Base-by-base conservation (phyloP, 2,888 invertebrate species). In the Tortricodes alternella region DNA sequence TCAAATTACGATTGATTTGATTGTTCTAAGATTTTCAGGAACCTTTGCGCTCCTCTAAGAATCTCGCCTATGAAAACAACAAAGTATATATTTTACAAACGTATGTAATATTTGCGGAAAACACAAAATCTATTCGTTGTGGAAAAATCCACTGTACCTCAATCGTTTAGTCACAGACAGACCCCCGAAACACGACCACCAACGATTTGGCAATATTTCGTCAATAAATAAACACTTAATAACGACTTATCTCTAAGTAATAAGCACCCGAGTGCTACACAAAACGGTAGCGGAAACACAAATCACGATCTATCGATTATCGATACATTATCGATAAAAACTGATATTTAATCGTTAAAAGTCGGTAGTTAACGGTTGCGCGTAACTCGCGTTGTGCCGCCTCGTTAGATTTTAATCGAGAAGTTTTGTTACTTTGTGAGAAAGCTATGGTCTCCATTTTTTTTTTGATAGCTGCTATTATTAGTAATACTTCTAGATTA, bases 221-320 rank as follows among this genome's bases (percentile, higher is more conserved):
- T 35, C 48, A n/a, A 56, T 56, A 50, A 56, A 56, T 49, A 49
- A 49, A 49, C 34, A 43, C 55, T 55, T 49, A 55, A 55, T 50
- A 44, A 50, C 37, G 18, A 56, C 56, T 50, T 50, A 38, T 23
- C 15, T 23, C 16, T 2, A n/a, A 21, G 50, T 50, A 56, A 56
- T 56, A 50, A 56, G 46, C 35, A 35, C 13, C 24, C 11, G 19
- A 53, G 53, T 34, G 38, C 38, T 24, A 27, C 41, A 49, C 23
- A 38, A 56, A 56, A 50, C 77, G 71, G 83, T 83, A 86, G 84
- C 83, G 85, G 85, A 85, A 75, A 75, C 74, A 80, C 75, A 78
- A 83, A 83, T 83, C 81, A 76, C 61, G 66, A 60, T 55, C 57
- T 62, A 67, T 69, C 64, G 60, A 68, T 71, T 66, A 71, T 68